A percentile compares a stretch with the other conserved stretches of the same genome.
Conservation (phyloP, 2,797 vertebrate species). For the Thunnus albacares region DNA sequence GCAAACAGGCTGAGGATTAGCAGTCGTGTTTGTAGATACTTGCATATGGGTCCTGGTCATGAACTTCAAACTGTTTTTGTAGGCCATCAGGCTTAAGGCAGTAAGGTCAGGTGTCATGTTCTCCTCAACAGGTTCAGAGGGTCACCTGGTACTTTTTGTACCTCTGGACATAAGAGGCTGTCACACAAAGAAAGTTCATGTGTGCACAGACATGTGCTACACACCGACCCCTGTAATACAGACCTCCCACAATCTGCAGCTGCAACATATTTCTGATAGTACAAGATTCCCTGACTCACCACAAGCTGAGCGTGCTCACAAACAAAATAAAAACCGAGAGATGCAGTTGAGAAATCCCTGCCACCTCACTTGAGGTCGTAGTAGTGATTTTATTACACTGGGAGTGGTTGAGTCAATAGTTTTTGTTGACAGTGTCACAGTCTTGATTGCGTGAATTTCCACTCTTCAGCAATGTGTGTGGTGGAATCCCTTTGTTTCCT, state of each 20-base stretch:
- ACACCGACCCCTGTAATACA: conserved; percentile 56
- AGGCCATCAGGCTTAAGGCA: conserved; percentile 66
- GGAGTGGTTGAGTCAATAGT: conserved; percentile 39
- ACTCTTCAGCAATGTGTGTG: conserved; percentile 67
- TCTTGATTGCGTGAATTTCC: conserved; percentile 59
- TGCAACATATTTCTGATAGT: conserved; percentile 42
- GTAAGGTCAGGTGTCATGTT: conserved; percentile 80
- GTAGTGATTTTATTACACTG: conserved; percentile 12
- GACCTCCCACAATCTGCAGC: conserved; percentile 63
- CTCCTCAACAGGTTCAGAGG: conserved; percentile 77
- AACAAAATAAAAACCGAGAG: conserved; percentile 27
- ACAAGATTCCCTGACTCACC: conserved; percentile 19
- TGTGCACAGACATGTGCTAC: conserved; percentile 61
- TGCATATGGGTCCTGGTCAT: conserved; percentile 69
- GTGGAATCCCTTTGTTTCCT: conserved; percentile 82
- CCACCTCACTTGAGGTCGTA: not conserved
- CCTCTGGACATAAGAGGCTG: conserved; percentile 65
- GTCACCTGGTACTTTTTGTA: conserved; percentile 67
- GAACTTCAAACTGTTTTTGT: conserved; percentile 78
- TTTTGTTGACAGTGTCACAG: conserved; percentile 58
- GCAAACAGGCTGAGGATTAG: conserved; percentile 8
- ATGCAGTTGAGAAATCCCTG: not conserved
- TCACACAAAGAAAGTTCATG: conserved; percentile 65
- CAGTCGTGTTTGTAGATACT: conserved; percentile 5
- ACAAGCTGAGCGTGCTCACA: not conserved